phyloP scores from a whole-genome alignment of 2,797 vertebrate species.

The Todus mexicanus region DNA sequence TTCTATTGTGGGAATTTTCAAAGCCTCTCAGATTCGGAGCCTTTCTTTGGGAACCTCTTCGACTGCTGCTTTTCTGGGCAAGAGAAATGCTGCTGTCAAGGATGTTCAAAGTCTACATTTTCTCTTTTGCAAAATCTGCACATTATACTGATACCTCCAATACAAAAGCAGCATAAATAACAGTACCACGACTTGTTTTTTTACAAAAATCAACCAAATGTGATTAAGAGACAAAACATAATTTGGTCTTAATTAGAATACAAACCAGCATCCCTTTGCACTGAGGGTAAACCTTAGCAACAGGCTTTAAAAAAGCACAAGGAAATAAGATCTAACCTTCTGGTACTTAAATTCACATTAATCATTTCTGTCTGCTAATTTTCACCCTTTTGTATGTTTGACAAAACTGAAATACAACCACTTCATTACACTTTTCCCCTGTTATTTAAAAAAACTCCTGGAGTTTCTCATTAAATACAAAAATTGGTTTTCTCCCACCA shows the following conservation, averaged over 20 bases:
- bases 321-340: constrained; percentile 56
- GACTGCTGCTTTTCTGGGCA: constrained; percentile 54
- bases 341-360: constrained; percentile 60
- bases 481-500: constrained; percentile 70
- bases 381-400: constrained; percentile 50
- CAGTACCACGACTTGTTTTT: background rate
- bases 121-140: constrained; percentile 33
- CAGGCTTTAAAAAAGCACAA: constrained; percentile 58
- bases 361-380: constrained; percentile 57
- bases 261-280: constrained; percentile 63
- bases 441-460: constrained; percentile 73
- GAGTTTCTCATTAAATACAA: constrained; percentile 77
- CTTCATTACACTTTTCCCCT: constrained; percentile 62
- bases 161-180: constrained; percentile 53
- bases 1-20: constrained; percentile 25
- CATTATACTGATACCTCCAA: constrained; percentile 45
- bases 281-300: constrained; percentile 41
- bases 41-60: constrained; percentile 39
- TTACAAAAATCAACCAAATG: constrained; percentile 42
- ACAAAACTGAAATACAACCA: constrained; percentile 67
- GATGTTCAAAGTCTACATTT: constrained; percentile 24
- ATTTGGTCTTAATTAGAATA: constrained; percentile 65
- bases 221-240: constrained; percentile 65
- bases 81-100: constrained; percentile 26
- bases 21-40: constrained; percentile 47